Base-by-base conservation (phyloP, 2,888 invertebrate genomes). In the Hirtodrosophila cameraria region DNA sequence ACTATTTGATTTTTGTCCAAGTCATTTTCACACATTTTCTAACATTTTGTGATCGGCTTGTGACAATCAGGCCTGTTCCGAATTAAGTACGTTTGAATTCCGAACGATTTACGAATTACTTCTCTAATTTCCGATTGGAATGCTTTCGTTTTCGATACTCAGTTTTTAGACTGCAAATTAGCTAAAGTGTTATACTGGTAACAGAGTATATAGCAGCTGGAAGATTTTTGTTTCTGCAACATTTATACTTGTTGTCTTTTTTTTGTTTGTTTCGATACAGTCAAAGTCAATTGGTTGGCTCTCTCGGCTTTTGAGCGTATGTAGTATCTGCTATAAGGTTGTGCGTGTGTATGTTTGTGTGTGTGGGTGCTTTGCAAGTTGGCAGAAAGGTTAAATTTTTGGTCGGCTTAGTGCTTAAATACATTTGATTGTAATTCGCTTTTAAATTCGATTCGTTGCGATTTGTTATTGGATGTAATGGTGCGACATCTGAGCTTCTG, bases 351-450 rank as follows among this genome's bases (percentile, higher is more conserved):
- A 13, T 27, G 38, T 39, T 20, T 28, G 41, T 36, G 20, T 45
- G 23, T 39, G 18, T 35, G 5, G n/a, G 6, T 27, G 31, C 8
- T 39, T 18, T 36, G 28, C 9, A 55, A 42, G 58, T 57, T 57
- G 60, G 25, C 7, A 11, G 33, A 25, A 16, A 59, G 69, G 83
- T 76, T 73, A 66, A 65, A 69, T 77, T 67, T 76, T 62, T 66
- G 63, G 78, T 68, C 74, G 77, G 86, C 86, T 81, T 84, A 76
- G 64, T 80, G 71, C 84, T 80, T 81, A 83, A 81, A 86, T 79
- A 85, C 86, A 85, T 81, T 81, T 84, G 81, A 81, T 81, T 86
- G 81, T 81, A 86, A 81, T 86, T 76, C 86, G 86, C 84, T 81
- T 86, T 81, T 86, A 81, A 86, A 84, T 78, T 80, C 86, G 71